Conservation (phyloP, 2,888 invertebrate genomes). For the Epinotia demarniana region DNA sequence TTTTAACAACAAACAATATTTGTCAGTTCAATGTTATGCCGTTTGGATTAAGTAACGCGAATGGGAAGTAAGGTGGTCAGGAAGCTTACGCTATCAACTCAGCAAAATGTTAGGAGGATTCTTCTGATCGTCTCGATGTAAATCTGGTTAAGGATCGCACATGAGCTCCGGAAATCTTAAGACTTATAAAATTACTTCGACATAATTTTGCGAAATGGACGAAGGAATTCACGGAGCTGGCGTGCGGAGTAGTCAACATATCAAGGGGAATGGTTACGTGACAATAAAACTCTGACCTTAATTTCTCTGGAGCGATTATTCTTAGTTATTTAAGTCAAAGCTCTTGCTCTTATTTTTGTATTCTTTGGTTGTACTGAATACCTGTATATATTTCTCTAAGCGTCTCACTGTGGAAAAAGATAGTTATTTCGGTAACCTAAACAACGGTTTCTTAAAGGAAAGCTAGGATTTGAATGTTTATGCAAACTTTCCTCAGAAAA, state of each 20-base stretch:
- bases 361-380: background rate
- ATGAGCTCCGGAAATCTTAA: slow-evolving; percentile 18
- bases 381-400: background rate
- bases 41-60: background rate
- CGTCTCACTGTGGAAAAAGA: too few species aligned
- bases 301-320: background rate
- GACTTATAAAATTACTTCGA: background rate
- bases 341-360: background rate
- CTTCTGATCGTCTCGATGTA: slow-evolving; percentile 26
- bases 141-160: slow-evolving; percentile 25
- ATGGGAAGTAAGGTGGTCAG: slow-evolving; percentile 1
- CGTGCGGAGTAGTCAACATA: slow-evolving; percentile 9
- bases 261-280: slow-evolving; percentile 19
- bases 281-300: background rate
- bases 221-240: slow-evolving; percentile 5
- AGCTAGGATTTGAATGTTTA: background rate
- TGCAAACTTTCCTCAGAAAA: background rate
- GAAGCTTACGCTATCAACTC: slow-evolving; percentile 24
- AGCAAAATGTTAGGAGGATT: slow-evolving; percentile 29
- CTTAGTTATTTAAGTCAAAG: background rate
- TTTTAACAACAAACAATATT: background rate
- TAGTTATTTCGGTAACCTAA: background rate
- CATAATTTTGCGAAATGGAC: background rate
- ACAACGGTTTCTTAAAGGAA: background rate
- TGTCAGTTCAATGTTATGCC: slow-evolving; percentile 2